These are phyloP conservation scores for Calyptomena viridis DNA, from an alignment of 2,113 vertebrate genomes.

Conservation along the genomic window DNA sequence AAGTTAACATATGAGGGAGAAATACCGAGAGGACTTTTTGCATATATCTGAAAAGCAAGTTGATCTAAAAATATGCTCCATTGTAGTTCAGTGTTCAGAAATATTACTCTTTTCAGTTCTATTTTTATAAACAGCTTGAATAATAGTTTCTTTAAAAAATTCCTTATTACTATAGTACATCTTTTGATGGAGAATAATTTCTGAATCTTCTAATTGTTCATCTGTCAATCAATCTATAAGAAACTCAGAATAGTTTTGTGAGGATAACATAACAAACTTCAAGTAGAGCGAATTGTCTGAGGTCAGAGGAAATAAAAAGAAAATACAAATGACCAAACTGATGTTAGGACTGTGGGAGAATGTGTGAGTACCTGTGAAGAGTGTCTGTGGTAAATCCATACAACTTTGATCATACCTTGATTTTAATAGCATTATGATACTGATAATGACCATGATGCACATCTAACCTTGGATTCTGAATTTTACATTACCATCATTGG, in stretches of 20 bases:
- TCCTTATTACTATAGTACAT: slow-evolving; percentile 13
- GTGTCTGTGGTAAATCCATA: background rate
- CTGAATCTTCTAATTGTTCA: slow-evolving; percentile 23
- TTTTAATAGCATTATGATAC: background rate
- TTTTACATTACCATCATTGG: background rate
- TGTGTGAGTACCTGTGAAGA: background rate
- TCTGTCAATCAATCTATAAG: slow-evolving; percentile 10
- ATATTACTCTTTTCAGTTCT: slow-evolving; percentile 50
- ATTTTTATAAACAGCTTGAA: slow-evolving; percentile 56
- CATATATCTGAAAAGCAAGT: slow-evolving; percentile 5
- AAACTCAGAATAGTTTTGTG: slow-evolving; percentile 20
- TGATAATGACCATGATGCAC: background rate
- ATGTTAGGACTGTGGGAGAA: background rate
- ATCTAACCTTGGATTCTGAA: background rate
- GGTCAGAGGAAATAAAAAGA: background rate
- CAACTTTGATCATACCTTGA: background rate
- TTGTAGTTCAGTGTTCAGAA: slow-evolving; percentile 45
- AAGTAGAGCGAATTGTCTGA: background rate
- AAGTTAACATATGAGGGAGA: background rate
- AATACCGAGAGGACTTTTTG: slow-evolving; percentile 29
- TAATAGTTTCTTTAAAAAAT: slow-evolving; percentile 25
- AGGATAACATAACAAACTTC: background rate
- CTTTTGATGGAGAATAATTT: slow-evolving; percentile 36
- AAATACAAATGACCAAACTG: background rate
- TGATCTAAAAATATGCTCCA: slow-evolving; percentile 54